Base-by-base conservation (phyloP, 1,140 invertebrate species). In the Spodoptera litura region DNA sequence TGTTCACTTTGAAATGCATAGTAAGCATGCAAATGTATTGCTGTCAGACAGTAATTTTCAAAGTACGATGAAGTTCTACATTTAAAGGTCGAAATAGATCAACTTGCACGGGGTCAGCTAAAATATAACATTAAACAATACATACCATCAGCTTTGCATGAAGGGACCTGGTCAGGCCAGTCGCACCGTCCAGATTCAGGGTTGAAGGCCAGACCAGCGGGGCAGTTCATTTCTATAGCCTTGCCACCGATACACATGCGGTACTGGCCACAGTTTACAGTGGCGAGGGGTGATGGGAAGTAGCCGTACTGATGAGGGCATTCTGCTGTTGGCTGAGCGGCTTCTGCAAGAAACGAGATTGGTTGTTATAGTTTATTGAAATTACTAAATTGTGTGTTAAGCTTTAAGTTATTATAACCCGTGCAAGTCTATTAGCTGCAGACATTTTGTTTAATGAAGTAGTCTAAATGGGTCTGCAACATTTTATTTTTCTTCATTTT, bases 281-380 rank as follows among this genome's bases (percentile, higher is more conserved):
- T 86, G 15, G 94, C 87, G 84, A 97, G 96, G 4, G 84, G 82
- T 0, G 97, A 97, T 75, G 96, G 95, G 93, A 96, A 99, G 86
- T 97, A 97, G 0, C 98, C 98, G 82, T 96, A 98, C 84, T 97
- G 97, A 87, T 97, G 97, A 0, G 98, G 97, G 89, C 98, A 99
- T 1, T 98, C 96, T 0, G 96, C 95, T 0, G 97, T 97, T 0
- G 97, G 94, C 72, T 96, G 94, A 25, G 92, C 85, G 31, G 85
- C 81, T 73, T 93, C 93, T 93, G 81, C n/a, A 44, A 59, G 53
- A 66, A 35, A 53, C 79, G 77, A 62, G 15, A 31, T n/a, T 5
- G n/a, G 25, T 38, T 44, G 9, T 20, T 15, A 11, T 61, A 44
- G 38, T 44, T 44, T 44, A 6, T 44, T 44, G 38, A 44, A 44